Percentiles rank a stretch among this genome's conserved stretches.
Conservation (phyloP, 2,888 invertebrate genomes). For the Drosophila anceps region DNA sequence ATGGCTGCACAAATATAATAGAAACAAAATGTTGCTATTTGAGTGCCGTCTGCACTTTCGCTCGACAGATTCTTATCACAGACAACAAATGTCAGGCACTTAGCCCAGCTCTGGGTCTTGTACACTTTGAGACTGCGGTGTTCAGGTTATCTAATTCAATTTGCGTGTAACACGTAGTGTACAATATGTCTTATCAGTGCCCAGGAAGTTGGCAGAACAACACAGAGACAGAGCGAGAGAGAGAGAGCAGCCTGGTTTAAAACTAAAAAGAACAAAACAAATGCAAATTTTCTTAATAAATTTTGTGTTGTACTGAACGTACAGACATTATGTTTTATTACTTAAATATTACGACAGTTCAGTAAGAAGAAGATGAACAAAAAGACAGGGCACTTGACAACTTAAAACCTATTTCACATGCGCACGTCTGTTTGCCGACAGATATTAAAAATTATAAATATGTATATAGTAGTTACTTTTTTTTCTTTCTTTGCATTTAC, state of each 20-base stretch:
- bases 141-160: conserved; percentile 73
- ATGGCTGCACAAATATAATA: conserved; percentile 16
- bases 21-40: conserved; percentile 2
- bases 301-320: conserved; percentile 24
- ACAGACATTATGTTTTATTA: conserved; percentile 70
- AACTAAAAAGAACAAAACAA: conserved; percentile 6
- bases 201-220: conserved; percentile 35
- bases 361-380: conserved; percentile 26
- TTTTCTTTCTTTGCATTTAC: conserved; percentile 59
- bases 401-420: conserved; percentile 73
- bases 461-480: conserved; percentile 1
- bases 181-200: conserved; percentile 49
- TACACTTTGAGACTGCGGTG: conserved; percentile 24
- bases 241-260: background rate
- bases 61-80: conserved; percentile 57
- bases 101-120: conserved; percentile 21
- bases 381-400: conserved; percentile 63
- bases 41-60: conserved; percentile 59
- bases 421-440: conserved; percentile 75
- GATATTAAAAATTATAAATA: conserved; percentile 36
- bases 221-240: background rate
- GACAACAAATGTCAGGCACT: conserved; percentile 58
- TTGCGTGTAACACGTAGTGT: conserved; percentile 54
- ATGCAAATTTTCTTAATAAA: conserved; percentile 38
- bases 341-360: conserved; percentile 72